phyloP scores from a whole-genome alignment of 1,140 invertebrate genomes.

The Cydia splendana region DNA sequence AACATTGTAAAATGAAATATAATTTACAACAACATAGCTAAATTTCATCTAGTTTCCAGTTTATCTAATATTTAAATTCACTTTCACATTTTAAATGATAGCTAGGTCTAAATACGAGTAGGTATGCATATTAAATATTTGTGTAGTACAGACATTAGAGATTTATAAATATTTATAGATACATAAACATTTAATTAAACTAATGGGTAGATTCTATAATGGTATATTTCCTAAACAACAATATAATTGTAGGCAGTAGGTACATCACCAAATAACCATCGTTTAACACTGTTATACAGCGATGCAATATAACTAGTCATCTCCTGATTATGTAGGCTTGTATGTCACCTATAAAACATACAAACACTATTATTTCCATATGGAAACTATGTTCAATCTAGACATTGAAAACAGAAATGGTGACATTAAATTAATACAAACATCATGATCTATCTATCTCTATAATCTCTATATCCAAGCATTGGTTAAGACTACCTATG shows the following conservation, averaged over 20 bases:
- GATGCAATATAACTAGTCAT: constrained; percentile 10
- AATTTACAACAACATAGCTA: neutral
- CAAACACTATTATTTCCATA: neutral
- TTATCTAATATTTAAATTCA: neutral
- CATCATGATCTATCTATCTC: too few relatives aligned
- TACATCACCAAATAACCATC: constrained; percentile 12
- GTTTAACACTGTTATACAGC: neutral
- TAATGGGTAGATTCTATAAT: too few relatives aligned
- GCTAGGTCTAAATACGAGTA: neutral
- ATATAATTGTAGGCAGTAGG: constrained; percentile 3
- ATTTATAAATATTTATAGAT: neutral
- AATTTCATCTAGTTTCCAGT: neutral
- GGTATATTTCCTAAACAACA: neutral
- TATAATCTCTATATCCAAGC: too few relatives aligned
- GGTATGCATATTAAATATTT: neutral
- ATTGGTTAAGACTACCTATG: too few relatives aligned
- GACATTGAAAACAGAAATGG: neutral
- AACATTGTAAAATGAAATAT: neutral
- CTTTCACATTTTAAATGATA: neutral
- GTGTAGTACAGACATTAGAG: neutral
- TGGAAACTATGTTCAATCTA: neutral
- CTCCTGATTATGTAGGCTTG: constrained; percentile 4
- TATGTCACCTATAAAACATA: constrained; percentile 13
- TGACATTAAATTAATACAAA: too few relatives aligned
- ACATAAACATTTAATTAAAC: neutral